These are phyloP conservation scores for Amblyjoppa proteus DNA, from an alignment of 2,888 invertebrate genomes.

Conservation along the genomic window DNA sequence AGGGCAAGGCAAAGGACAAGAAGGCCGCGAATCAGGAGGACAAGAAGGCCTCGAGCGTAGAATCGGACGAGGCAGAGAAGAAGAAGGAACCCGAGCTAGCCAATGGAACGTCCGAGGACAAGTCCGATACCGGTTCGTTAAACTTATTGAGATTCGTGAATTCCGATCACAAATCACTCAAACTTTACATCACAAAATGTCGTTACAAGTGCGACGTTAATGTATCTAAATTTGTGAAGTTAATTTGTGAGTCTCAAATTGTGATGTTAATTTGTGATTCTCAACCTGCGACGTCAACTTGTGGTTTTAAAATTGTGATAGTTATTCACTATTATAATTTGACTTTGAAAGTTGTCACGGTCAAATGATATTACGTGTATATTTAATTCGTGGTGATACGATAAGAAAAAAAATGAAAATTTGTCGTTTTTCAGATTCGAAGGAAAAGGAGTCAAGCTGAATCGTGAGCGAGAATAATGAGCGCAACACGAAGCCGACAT, in stretches of 20 bases:
- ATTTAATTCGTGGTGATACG: too few species aligned
- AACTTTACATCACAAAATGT: too few species aligned
- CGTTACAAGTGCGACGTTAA: too few species aligned
- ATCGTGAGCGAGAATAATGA: conserved; percentile 79
- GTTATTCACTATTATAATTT: too few species aligned
- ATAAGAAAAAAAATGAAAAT: not conserved
- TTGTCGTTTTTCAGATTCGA: conserved; percentile 87
- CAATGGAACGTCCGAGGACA: conserved; percentile 86
- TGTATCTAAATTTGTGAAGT: too few species aligned
- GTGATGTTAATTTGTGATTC: too few species aligned
- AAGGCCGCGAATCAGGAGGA: conserved; percentile 91
- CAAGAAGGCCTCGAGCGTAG: conserved; percentile 86
- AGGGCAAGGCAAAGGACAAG: conserved; percentile 90
- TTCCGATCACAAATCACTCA: too few species aligned
- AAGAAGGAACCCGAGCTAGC: conserved; percentile 85
- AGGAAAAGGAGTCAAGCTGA: conserved; percentile 90
- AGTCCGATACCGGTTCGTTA: conserved; percentile 85
- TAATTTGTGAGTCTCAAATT: too few species aligned
- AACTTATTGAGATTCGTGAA: conserved; percentile 15
- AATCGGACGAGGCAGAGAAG: conserved; percentile 86
- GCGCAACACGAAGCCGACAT: conserved; percentile 70
- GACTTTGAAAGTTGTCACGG: too few species aligned
- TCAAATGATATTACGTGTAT: too few species aligned
- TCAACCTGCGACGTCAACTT: too few species aligned
- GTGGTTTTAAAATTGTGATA: too few species aligned